A percentile compares a stretch with the other conserved stretches of the same genome.
phyloP scores from a whole-genome alignment of 1,140 invertebrate species.

The Amyelois transitella region DNA sequence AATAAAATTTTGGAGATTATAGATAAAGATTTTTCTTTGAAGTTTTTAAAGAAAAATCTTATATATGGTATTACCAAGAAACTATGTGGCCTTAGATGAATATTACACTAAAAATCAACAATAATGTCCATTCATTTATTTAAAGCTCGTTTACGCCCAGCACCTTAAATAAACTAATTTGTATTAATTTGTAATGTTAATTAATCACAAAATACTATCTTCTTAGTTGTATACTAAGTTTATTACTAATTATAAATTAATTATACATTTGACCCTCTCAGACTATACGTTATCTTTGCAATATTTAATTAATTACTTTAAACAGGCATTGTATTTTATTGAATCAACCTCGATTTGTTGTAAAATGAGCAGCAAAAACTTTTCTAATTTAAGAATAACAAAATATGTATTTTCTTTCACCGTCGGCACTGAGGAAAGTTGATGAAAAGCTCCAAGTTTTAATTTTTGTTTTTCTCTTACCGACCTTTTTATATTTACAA shows the following conservation, averaged over 20 bases:
- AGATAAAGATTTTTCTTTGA: no score
- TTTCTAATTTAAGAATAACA: constrained; percentile 57
- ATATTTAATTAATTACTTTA: background rate
- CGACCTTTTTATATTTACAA: constrained; percentile 32
- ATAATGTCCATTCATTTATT: no score
- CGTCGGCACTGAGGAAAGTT: constrained; percentile 31
- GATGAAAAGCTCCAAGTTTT: constrained; percentile 43
- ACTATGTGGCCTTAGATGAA: no score
- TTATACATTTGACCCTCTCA: background rate
- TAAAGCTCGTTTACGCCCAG: no score
- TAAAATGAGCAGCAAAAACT: constrained; percentile 23
- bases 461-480: constrained; percentile 42
- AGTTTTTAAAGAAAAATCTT: no score
- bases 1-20: no score
- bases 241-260: background rate
- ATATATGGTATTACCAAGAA: no score
- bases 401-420: constrained; percentile 42
- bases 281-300: background rate
- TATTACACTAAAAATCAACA: no score
- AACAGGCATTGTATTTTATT: background rate
- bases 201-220: background rate
- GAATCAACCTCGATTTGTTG: background rate
- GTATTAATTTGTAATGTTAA: background rate
- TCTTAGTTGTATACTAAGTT: background rate
- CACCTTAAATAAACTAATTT: no score